Percentiles rank a stretch among this genome's conserved stretches.
These are phyloP conservation scores for Myotis yumanensis DNA, from an alignment of 2,113 vertebrate genomes.

Conservation along the genomic window DNA sequence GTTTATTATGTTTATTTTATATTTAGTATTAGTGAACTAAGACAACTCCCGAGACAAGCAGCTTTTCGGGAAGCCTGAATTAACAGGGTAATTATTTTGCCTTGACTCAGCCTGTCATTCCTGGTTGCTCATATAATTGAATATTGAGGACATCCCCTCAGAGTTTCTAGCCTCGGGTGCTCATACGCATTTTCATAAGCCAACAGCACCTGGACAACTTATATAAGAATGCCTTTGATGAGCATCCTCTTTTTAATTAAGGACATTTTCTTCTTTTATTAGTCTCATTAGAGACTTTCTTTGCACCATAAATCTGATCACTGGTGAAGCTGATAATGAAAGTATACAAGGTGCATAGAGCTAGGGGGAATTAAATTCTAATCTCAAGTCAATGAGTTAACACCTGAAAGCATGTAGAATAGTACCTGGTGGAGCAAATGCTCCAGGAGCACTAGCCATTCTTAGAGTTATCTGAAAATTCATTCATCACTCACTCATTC, in stretches of 20 bases:
- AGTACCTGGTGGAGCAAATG: not conserved
- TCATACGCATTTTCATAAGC: not conserved
- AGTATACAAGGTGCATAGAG: not conserved
- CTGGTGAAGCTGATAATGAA: not conserved
- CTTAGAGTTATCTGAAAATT: not conserved
- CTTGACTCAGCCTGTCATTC: constrained; percentile 52
- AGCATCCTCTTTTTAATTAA: constrained; percentile 26
- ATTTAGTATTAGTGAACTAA: constrained; percentile 39
- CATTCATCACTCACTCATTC: not conserved
- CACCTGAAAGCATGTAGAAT: not conserved
- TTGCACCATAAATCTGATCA: not conserved
- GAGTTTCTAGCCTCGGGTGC: constrained; percentile 3
- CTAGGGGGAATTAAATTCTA: not conserved
- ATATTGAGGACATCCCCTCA: constrained; percentile 13
- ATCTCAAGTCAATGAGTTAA: not conserved
- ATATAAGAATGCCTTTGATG: not conserved
- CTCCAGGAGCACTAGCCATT: not conserved
- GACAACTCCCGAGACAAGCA: not conserved
- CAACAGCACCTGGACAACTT: constrained; percentile 61
- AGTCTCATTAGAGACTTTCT: constrained; percentile 47
- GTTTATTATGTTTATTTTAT: not conserved
- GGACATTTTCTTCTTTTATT: constrained; percentile 21
- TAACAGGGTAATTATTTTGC: constrained; percentile 20
- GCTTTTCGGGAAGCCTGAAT: not conserved
- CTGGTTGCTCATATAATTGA: not conserved